These are phyloP conservation scores for Agrochola lychnidis DNA, from an alignment of 2,888 invertebrate genomes.

Conservation along the genomic window DNA sequence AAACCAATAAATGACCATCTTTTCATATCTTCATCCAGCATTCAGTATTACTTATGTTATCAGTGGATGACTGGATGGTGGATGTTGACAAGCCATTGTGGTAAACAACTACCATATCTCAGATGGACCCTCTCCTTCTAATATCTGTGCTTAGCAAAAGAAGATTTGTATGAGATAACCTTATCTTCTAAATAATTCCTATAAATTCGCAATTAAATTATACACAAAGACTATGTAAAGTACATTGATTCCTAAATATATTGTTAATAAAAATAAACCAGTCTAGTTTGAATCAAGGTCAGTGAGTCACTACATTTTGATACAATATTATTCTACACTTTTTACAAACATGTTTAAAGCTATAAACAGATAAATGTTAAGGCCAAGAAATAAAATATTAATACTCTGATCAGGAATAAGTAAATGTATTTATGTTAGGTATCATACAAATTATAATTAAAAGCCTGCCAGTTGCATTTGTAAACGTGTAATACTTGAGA, in stretches of 20 bases:
- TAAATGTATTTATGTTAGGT: background rate
- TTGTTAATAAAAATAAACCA: conserved; percentile 19
- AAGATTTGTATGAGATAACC: background rate
- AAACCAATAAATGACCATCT: background rate
- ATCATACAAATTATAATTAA: background rate
- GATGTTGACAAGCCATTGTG: conserved; percentile 9
- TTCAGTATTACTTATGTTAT: conserved; percentile 1
- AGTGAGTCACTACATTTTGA: conserved; percentile 41
- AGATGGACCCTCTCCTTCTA: background rate
- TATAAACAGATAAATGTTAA: conserved; percentile 27
- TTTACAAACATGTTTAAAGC: conserved; percentile 9
- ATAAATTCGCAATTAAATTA: background rate
- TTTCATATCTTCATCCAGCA: conserved; percentile 1
- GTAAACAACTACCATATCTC: too few species aligned
- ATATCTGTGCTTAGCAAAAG: background rate
- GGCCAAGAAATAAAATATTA: conserved; percentile 13
- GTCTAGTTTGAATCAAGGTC: conserved; percentile 54
- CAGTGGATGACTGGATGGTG: background rate
- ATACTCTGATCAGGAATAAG: background rate
- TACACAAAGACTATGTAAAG: conserved; percentile 3
- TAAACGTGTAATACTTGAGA: conserved; percentile 13
- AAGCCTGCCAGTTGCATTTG: background rate
- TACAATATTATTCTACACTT: conserved; percentile 19
- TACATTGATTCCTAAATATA: conserved; percentile 15
- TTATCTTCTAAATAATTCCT: background rate